Percentiles rank a stretch among this genome's conserved stretches.
Conservation (phyloP, 2,113 vertebrate species). For the Pogona vitticeps region DNA sequence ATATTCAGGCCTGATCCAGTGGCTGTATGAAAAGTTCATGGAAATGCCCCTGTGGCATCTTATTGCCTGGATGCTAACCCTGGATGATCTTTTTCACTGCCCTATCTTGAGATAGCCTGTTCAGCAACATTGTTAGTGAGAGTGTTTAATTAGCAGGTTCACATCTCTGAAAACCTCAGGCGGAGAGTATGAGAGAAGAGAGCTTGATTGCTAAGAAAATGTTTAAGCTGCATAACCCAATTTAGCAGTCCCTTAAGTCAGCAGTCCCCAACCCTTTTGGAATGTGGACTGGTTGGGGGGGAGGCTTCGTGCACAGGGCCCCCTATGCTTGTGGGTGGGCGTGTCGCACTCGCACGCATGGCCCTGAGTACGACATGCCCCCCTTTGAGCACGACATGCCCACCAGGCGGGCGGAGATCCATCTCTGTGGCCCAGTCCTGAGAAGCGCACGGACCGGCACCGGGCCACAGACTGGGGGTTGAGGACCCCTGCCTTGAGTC, state of each 20-base stretch:
- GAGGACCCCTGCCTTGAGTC: too few species aligned
- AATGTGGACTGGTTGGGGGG: too few species aligned
- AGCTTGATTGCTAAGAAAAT: slow-evolving; percentile 25
- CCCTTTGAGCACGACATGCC: too few species aligned
- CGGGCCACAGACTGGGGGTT: too few species aligned
- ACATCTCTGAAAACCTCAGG: slow-evolving; percentile 1
- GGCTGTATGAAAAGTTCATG: not conserved
- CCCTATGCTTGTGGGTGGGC: too few species aligned
- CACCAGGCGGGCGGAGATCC: too few species aligned
- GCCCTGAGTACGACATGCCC: too few species aligned
- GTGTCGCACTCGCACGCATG: too few species aligned
- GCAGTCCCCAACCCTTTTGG: too few species aligned
- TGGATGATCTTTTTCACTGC: not conserved
- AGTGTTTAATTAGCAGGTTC: not conserved
- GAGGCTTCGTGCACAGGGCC: too few species aligned
- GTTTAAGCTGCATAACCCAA: slow-evolving; percentile 35
- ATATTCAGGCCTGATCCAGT: not conserved
- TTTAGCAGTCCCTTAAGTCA: slow-evolving; percentile 54
- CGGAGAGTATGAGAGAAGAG: slow-evolving; percentile 17
- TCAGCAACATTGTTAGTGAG: not conserved
- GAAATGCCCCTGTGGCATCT: not conserved
- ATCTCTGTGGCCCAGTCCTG: too few species aligned
- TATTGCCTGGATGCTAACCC: not conserved
- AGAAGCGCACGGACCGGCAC: too few species aligned
- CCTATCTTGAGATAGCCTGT: not conserved